Evolutionary conservation across 2,113 vertebrate genomes (phyloP).

Genomic region (Carassius auratus): DNA sequence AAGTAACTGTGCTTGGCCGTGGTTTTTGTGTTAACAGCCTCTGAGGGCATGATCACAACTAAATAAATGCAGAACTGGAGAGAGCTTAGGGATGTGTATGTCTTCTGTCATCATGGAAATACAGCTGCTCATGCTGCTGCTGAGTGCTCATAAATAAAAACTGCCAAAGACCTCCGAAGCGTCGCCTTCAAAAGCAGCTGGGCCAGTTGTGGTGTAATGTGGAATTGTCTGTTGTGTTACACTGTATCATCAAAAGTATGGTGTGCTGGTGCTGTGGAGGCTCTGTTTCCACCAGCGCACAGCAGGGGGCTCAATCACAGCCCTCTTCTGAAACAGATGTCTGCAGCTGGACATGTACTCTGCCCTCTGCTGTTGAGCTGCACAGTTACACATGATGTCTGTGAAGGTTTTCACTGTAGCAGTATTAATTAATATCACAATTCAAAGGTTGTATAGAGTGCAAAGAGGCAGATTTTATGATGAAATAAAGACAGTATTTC

Average conservation of each 20-base stretch:
- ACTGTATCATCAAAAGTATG: neutral
- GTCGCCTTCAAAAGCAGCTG: conserved; percentile 27
- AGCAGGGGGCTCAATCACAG: conserved; percentile 45
- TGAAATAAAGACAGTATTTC: neutral
- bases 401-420: neutral
- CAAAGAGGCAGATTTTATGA: neutral
- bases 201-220: neutral
- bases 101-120: conserved; percentile 34
- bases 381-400: neutral
- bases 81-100: conserved; percentile 2
- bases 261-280: conserved; percentile 38
- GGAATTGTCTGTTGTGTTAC: neutral
- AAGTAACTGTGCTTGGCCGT: conserved; percentile 13
- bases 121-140: conserved; percentile 24
- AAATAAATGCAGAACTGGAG: conserved; percentile 32
- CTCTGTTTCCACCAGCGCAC: conserved; percentile 37
- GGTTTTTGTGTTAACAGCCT: conserved; percentile 14
- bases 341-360: conserved; percentile 19
- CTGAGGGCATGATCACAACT: conserved; percentile 12
- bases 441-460: neutral
- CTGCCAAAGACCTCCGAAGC: conserved; percentile 20
- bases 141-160: conserved; percentile 28
- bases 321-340: conserved; percentile 28
- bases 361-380: conserved; percentile 43
- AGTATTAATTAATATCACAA: neutral